A percentile compares a stretch with the other conserved stretches of the same genome.
phyloP scores from a whole-genome alignment of 2,888 invertebrate species.

The Sepioteuthis lessoniana region DNA sequence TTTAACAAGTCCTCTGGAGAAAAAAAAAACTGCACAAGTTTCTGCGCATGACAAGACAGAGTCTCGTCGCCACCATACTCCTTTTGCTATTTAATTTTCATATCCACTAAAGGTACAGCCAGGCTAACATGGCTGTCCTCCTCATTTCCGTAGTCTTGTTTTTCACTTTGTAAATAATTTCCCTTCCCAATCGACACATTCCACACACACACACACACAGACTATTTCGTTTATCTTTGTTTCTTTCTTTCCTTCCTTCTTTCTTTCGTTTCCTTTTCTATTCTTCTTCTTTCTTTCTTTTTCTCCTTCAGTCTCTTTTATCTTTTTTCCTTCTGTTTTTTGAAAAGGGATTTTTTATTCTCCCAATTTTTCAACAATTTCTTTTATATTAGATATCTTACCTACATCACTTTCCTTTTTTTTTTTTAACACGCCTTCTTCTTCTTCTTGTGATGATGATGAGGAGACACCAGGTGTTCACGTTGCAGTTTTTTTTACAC shows the following conservation, averaged over 20 bases:
- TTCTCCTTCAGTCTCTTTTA: too few relatives aligned
- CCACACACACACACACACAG: too few relatives aligned
- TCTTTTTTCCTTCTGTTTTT: too few relatives aligned
- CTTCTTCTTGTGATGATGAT: neutral
- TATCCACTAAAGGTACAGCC: too few relatives aligned
- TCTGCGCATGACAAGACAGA: neutral
- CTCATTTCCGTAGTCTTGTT: neutral
- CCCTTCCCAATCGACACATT: neutral
- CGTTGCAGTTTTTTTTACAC: constrained; percentile 18
- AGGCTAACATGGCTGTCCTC: neutral
- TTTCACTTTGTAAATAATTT: neutral
- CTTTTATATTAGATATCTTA: neutral
- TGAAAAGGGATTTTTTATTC: too few relatives aligned
- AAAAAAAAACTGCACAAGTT: neutral
- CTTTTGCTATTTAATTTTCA: too few relatives aligned
- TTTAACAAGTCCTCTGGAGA: neutral
- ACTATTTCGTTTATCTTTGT: too few relatives aligned
- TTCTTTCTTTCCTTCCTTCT: too few relatives aligned
- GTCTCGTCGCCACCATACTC: neutral
- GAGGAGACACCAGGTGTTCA: constrained; percentile 6
- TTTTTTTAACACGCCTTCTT: neutral
- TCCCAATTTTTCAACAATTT: too few relatives aligned
- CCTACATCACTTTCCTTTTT: neutral
- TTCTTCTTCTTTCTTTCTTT: too few relatives aligned
- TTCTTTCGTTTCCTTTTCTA: too few relatives aligned